Evolutionary conservation across 2,113 vertebrate genomes (phyloP).

Genomic region (Mastomys coucha): DNA sequence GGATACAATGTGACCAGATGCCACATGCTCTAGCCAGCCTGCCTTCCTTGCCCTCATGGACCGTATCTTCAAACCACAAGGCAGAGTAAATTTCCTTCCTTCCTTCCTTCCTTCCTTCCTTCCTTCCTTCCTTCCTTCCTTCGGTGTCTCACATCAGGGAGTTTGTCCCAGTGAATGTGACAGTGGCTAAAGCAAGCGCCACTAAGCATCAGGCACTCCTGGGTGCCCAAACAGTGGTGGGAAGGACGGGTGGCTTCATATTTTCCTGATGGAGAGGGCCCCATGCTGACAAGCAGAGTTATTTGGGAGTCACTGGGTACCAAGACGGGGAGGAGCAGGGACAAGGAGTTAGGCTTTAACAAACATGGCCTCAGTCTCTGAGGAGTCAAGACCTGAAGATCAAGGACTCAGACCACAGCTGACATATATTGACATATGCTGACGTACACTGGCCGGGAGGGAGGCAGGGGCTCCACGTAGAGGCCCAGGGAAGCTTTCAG

Average conservation of each 20-base stretch:
- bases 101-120: too few relatives aligned
- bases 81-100: not conserved
- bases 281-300: not conserved
- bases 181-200: not conserved
- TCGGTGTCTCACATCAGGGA: too few relatives aligned
- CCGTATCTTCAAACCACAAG: not conserved
- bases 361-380: not conserved
- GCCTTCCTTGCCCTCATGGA: not conserved
- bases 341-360: not conserved
- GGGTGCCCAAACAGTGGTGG: not conserved
- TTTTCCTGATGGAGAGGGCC: not conserved
- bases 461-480: not conserved
- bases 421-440: too few relatives aligned
- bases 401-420: not conserved
- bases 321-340: too few relatives aligned
- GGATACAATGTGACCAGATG: not conserved
- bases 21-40: not conserved
- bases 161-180: too few relatives aligned
- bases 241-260: not conserved
- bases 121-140: too few relatives aligned
- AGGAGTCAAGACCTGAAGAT: not conserved
- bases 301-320: not conserved
- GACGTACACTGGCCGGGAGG: too few relatives aligned
- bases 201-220: not conserved
- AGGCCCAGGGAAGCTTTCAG: not conserved